phyloP scores from a whole-genome alignment of 1,140 invertebrate genomes.

The Musca domestica region DNA sequence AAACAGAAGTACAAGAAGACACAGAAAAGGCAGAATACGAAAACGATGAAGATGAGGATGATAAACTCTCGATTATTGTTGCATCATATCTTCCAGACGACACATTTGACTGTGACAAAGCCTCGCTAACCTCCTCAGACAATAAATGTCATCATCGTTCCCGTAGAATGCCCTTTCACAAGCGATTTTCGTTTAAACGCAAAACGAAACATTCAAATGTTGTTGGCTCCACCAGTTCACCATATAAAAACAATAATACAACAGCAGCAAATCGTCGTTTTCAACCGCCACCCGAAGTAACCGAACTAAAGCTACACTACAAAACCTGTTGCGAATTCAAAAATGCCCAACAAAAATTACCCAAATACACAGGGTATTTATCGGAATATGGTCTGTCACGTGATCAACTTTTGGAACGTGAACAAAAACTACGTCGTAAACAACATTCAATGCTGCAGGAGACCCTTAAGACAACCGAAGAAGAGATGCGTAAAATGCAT shows the following conservation, averaged over 20 bases:
- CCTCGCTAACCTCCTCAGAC: not conserved
- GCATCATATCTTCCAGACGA: constrained; percentile 47
- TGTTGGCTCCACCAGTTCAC: not conserved
- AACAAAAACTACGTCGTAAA: constrained; percentile 37
- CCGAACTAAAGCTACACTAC: constrained; percentile 41
- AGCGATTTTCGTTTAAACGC: constrained; percentile 42
- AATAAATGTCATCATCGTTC: not conserved
- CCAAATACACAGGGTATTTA: constrained; percentile 49
- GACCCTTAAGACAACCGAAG: constrained; percentile 41
- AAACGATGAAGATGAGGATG: constrained; percentile 35
- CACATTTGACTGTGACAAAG: constrained; percentile 5
- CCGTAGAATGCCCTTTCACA: constrained; percentile 25
- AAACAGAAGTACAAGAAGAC: too few species aligned
- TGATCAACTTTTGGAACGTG: constrained; percentile 43
- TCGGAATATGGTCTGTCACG: constrained; percentile 50
- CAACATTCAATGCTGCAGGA: constrained; percentile 40
- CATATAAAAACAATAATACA: not conserved
- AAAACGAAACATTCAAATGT: constrained; percentile 30
- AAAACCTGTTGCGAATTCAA: constrained; percentile 52
- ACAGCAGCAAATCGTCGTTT: not conserved
- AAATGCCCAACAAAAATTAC: constrained; percentile 42
- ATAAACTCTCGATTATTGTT: constrained; percentile 48
- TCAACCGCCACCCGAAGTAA: constrained; percentile 24
- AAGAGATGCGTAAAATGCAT: constrained; percentile 47
- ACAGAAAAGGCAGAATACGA: constrained; percentile 17